Evolutionary conservation across 2,113 vertebrate genomes (phyloP), one percentile per base, ranked within the genome.

Genomic region (Fulica atra): DNA sequence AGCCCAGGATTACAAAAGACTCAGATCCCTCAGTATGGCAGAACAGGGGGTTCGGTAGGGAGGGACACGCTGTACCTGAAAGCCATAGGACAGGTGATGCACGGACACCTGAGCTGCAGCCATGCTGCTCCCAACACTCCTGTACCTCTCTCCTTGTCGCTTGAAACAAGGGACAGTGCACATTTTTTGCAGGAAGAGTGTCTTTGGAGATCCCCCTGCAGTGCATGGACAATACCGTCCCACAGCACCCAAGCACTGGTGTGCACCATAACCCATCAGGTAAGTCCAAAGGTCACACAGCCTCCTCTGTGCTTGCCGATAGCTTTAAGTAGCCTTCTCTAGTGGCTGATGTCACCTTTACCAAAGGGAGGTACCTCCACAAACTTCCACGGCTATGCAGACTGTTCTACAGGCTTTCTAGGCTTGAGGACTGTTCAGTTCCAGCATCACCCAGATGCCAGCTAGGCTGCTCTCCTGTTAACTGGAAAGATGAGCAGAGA

Each of bases 211-310:
- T 59, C 21, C 31, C 40, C 63, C 76, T 50, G 71, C 71, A 86
- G 44, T 3, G 9, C 38, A 42, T 1, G 10, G 36, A n/a, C 46
- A 38, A 31, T 5, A 57, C 4, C 56, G 57, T 14, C 53, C 18
- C 16, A 35, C 48, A 92, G 48, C 57, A 82, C 7, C 28, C 16
- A 46, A 54, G 25, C 35, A 35, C 33, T 40, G 10, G 16, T 26
- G 3, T 17, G 16, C 12, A 48, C 36, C 31, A 23, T 0, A 46
- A 64, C 9, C 33, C 29, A 61, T 3, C 4, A 1, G 17, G 1
- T 12, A 60, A 76, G 10, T 4, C 12, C 24, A 19, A 56, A 95
- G 28, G 17, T 57, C 57, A 60, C 0, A 0, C 15, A 80, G 61
- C 16, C 25, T 69, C 36, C 51, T 56, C 42, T 11, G 20, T 6